Evolutionary conservation across 2,797 vertebrate genomes (phyloP).

Genomic region (Lacerta bilineata): DNA sequence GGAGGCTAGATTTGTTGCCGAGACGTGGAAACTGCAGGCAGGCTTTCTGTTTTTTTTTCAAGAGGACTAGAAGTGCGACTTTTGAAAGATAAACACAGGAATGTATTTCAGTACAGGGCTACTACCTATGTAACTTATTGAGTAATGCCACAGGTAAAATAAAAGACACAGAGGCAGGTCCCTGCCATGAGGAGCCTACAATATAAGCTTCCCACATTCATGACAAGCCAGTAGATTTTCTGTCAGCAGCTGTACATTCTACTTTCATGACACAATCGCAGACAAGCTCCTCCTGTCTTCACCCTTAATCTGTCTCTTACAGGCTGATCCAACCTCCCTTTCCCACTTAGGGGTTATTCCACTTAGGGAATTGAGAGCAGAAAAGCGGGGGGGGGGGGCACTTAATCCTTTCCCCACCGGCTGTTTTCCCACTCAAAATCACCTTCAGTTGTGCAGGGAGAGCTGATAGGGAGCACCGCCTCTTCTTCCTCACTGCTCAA

Average conservation of each 20-base stretch:
- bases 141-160: background rate
- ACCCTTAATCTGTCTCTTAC: background rate
- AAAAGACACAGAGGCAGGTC: background rate
- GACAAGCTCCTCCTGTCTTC: background rate
- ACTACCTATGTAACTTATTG: background rate
- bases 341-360: background rate
- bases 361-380: background rate
- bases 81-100: slow-evolving; percentile 7
- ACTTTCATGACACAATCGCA: background rate
- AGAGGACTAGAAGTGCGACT: background rate
- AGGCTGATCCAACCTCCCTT: background rate
- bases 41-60: background rate
- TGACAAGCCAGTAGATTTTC: background rate
- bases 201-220: background rate
- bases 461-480: background rate
- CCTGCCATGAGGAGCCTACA: slow-evolving; percentile 6
- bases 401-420: background rate
- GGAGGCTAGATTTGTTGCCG: background rate
- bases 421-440: slow-evolving; percentile 4
- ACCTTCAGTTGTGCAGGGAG: too few species aligned
- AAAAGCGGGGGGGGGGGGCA: background rate
- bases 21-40: background rate
- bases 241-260: background rate
- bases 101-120: background rate
- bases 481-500: background rate